Base-by-base conservation (phyloP, 92 coral and sea anemone genomes). In the Galaxea fascicularis region DNA sequence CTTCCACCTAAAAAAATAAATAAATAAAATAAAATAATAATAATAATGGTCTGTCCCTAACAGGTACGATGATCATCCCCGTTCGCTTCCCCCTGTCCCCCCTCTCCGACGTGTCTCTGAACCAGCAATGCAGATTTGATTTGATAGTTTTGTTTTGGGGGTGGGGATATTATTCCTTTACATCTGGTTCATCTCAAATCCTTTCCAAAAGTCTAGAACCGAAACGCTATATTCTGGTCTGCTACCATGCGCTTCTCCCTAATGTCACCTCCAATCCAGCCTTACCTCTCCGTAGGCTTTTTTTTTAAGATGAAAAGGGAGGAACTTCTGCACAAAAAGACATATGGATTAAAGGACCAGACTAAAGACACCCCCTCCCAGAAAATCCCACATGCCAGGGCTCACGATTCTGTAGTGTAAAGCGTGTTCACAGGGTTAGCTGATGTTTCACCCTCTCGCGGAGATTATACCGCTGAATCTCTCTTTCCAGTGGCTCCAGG, bases 171-270 rank as follows among this genome's bases (percentile, higher is more conserved):
- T 66, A 66, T 66, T 14, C 29, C 44, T 28, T 66, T 66, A 28
- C 73, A 29, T 66, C 73, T 35, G 49, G 73, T 66, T 66, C 73
- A 30, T 66, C 73, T 46, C 49, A 66, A 66, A 66, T 7, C 73
- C 73, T 28, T 66, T 66, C 39, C 35, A 66, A 66, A 66, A 66
- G 73, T 66, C 73, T 66, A 66, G 70, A 66, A 66, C 73, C 10
- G 29, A 35, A 66, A 66, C 45, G 73, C 45, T 8, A 30, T 28
- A 1, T 66, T 28, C 73, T 0, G 45, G 73, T 66, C 21, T 0
- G 49, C 73, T 66, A 28, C 41, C 17, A 46, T 66, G 9, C 73
- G 49, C 44, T n/a, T 66, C 29, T 66, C 73, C 45, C 45, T 66
- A 66, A 28, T 25, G 73, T 66, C 73, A 28, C 73, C 73, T 64